A percentile compares a stretch with the other conserved stretches of the same genome.
Conservation (phyloP, 2,888 invertebrate genomes). For the Cylloceria caligata region DNA sequence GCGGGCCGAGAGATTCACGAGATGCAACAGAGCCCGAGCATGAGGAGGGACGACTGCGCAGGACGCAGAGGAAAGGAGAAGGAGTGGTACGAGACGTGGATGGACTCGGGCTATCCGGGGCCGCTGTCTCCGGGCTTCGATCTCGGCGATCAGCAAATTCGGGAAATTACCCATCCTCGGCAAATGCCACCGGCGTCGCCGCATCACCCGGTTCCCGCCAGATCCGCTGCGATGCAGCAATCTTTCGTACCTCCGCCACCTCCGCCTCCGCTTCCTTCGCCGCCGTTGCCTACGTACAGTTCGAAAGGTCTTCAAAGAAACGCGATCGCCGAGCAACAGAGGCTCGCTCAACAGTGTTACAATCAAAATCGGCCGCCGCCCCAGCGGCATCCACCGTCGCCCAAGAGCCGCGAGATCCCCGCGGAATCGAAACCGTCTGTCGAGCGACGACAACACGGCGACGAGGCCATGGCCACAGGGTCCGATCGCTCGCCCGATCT, state of each 20-base stretch:
- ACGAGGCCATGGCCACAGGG: conserved; percentile 74
- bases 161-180: conserved; percentile 47
- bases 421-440: conserved; percentile 86
- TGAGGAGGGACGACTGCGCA: conserved; percentile 72
- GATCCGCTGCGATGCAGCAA: conserved; percentile 43
- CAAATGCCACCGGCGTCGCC: conserved; percentile 54
- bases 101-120: conserved; percentile 85
- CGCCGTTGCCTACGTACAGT: conserved; percentile 58
- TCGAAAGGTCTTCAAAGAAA: conserved; percentile 44
- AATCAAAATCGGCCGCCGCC: conserved; percentile 26
- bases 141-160: background rate
- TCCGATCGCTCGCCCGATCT: conserved; percentile 87
- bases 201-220: conserved; percentile 41
- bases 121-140: conserved; percentile 20
- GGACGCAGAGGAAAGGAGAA: conserved; percentile 85
- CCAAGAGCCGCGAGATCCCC: conserved; percentile 86
- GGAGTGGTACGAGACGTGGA: conserved; percentile 90
- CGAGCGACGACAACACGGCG: conserved; percentile 82
- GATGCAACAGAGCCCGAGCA: conserved; percentile 27
- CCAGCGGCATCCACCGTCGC: conserved; percentile 79
- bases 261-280: conserved; percentile 54
- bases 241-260: conserved; percentile 55
- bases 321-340: conserved; percentile 8
- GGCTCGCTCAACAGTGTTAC: conserved; percentile 70
- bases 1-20: conserved; percentile 34